Base-by-base conservation (phyloP, 2,888 invertebrate species). In the Mylabris sibirica region DNA sequence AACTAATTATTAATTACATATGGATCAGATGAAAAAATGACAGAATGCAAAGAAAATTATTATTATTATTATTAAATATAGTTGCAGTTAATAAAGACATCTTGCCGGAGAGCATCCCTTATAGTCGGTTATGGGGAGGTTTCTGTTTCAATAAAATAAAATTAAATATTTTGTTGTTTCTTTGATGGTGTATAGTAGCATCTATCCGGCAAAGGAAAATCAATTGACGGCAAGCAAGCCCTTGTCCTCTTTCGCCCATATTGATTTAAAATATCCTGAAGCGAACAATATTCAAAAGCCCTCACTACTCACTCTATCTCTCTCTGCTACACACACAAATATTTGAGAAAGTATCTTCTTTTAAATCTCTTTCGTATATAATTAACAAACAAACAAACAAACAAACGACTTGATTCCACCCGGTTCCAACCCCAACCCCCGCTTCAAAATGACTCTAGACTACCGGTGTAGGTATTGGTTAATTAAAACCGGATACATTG, bases 221-320 rank as follows among this genome's bases (percentile, higher is more conserved):
- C 49, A 49, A 49, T 49, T 49, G 49, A 20, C 49, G 49, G 49
- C 41, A 41, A 30, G 17, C 44, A 49, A 49, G 20, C 49, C 20
- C 49, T 49, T 49, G 49, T 49, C 49, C 49, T 49, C 17, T 41
- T n/a, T 49, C 49, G 9, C 49, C 20, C 8, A 49, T 49, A 49
- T 49, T 49, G 49, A 49, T 49, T 49, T 49, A 49, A 49, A 49
- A 49, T 49, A 49, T 49, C 49, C 49, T 49, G 49, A 49, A 49
- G 49, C 49, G 49, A 49, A 49, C 49, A 49, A 49, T 49, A 49
- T 49, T 49, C 49, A 49, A 20, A 49, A 49, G 20, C 9, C 11
- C 49, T 6, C 1, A n/a, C 3, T 1, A 12, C 14, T 12, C n/a
- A 44, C 20, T 22, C n/a, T 1, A 3, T 2, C 49, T 49, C 49